Base-by-base conservation (phyloP, 2,797 vertebrate genomes). In the Crypturellus tataupa region DNA sequence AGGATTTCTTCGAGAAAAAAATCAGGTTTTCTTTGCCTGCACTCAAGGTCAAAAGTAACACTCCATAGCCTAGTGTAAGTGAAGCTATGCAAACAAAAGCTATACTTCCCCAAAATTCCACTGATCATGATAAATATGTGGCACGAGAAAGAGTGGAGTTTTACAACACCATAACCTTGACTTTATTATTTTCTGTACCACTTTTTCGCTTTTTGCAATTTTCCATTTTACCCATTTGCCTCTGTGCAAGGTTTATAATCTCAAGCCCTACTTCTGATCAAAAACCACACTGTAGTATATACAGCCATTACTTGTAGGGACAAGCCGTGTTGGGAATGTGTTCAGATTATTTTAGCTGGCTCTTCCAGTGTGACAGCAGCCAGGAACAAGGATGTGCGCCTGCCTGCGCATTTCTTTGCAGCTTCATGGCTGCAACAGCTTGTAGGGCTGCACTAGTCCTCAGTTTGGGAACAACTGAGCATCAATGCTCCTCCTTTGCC, bases 341-440 rank as follows among this genome's bases (percentile, higher is more conserved):
- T 58, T 78, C 73, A 71, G 85, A 84, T 29, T 80, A 79, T 29
- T 94, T 93, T 58, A 80, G 31, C 31, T 73, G 70, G n/a, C 33
- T 94, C 49, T 92, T 84, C 49, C 37, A 77, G 46, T 3, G 80
- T 44, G 88, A 40, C 86, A 93, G 80, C 77, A 93, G 87, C 78
- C 77, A 75, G 83, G 84, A 68, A 68, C 58, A 78, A 96, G 58
- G 56, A 77, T 19, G 18, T 12, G 1, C 86, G 75, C 58, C 82
- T 92, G 80, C 53, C 46, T 49, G 62, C 64, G 73, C 44, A 33
- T 49, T 69, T 86, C 94, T 77, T 84, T 75, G 64, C 70, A 90
- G 60, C 60, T 84, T 73, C 89, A 87, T 86, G 77, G 53, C 60
- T 76, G 39, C 59, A 64, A 75, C 44, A 55, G 82, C 67, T 88